A percentile compares a stretch with the other conserved stretches of the same genome.
These are phyloP conservation scores for Tridacna crocea DNA, from an alignment of 2,888 invertebrate species.

Conservation along the genomic window DNA sequence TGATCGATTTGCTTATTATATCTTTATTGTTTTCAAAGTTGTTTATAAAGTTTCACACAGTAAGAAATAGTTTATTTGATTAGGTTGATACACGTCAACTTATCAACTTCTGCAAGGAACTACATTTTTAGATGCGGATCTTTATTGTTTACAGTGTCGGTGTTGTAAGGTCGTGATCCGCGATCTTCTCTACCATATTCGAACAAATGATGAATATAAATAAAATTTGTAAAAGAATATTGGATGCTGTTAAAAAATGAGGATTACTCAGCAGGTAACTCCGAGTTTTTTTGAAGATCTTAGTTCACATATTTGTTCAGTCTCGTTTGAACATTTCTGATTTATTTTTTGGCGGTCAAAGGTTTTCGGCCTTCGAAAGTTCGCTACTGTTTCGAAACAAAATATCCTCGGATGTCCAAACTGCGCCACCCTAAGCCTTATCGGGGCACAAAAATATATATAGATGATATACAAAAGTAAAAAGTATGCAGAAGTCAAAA, in stretches of 20 bases:
- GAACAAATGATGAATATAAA: background rate
- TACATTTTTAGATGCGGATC: conserved; percentile 26
- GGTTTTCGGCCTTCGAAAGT: background rate
- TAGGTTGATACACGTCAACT: too few species aligned
- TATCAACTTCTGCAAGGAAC: background rate
- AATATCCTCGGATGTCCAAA: too few species aligned
- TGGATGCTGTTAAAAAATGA: conserved; percentile 35
- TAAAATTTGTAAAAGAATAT: background rate
- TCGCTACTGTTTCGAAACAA: too few species aligned
- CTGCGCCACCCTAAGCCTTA: too few species aligned
- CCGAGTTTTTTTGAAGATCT: too few species aligned
- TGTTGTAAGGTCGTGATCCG: conserved; percentile 34
- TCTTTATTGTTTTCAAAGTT: too few species aligned
- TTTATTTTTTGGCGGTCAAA: background rate
- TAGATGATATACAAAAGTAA: too few species aligned
- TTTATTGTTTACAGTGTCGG: conserved; percentile 54
- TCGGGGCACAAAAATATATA: too few species aligned
- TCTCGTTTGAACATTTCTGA: background rate
- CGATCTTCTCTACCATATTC: background rate
- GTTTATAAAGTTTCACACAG: too few species aligned
- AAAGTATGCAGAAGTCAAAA: too few species aligned
- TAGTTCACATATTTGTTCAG: background rate
- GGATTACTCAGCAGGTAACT: conserved; percentile 54
- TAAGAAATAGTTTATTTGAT: too few species aligned
- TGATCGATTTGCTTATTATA: too few species aligned